phyloP scores from a whole-genome alignment of 1,140 invertebrate genomes.

The Artemia franciscana region DNA sequence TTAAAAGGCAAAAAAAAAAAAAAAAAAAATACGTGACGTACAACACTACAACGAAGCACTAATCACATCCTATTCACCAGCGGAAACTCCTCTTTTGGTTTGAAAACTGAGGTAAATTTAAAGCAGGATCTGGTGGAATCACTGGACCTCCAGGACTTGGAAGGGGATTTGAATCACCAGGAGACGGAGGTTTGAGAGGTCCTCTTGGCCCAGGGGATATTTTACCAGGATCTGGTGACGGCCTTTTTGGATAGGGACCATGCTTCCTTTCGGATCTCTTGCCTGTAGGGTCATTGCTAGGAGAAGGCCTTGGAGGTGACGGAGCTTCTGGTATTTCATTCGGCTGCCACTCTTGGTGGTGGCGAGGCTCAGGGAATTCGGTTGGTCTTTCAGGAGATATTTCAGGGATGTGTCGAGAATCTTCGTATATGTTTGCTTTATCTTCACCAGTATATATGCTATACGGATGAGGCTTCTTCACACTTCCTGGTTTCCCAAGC shows the following conservation, averaged over 20 bases:
- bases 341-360: not conserved
- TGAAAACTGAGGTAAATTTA: not conserved
- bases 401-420: not conserved
- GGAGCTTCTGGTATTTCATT: not conserved
- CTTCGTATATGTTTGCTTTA: not conserved
- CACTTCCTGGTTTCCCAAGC: not conserved
- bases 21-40: too few relatives aligned
- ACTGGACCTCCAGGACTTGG: not conserved
- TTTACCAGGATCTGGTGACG: not conserved
- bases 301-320: not conserved
- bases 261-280: not conserved
- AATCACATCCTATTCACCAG: too few relatives aligned
- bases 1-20: too few relatives aligned
- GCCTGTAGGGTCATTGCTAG: not conserved
- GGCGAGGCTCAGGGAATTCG: not conserved
- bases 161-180: not conserved
- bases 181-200: not conserved
- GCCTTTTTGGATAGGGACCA: not conserved
- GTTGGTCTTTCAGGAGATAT: not conserved
- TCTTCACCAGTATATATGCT: not conserved
- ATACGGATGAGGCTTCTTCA: not conserved
- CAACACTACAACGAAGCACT: too few relatives aligned
- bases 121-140: not conserved
- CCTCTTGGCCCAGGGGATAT: not conserved
- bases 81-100: too few relatives aligned